Evolutionary conservation across 2,888 invertebrate species (phyloP).

Genomic region (Xanthorhoe spadicearia): DNA sequence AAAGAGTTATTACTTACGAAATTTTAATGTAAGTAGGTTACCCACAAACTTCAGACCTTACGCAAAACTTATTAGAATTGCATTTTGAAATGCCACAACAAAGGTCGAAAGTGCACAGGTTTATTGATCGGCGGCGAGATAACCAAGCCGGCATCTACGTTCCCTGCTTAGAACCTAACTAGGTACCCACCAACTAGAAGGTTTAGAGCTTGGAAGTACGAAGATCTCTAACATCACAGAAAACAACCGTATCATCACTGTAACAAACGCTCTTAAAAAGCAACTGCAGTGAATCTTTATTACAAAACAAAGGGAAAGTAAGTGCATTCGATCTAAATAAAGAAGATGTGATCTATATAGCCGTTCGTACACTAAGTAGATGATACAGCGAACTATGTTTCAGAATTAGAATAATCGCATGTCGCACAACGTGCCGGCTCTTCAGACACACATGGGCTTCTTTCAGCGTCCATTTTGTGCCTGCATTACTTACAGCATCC

Average conservation of each 20-base stretch:
- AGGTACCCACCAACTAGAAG: background rate
- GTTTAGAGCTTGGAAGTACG: background rate
- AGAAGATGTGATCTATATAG: constrained; percentile 60
- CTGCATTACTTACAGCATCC: constrained; percentile 38
- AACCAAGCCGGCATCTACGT: constrained; percentile 16
- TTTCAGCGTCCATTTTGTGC: constrained; percentile 71
- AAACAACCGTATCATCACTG: constrained; percentile 1
- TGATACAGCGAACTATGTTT: constrained; percentile 59
- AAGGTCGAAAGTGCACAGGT: constrained; percentile 40
- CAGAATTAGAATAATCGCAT: constrained; percentile 71
- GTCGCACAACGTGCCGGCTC: constrained; percentile 57
- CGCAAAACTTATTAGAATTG: constrained; percentile 25
- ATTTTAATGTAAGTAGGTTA: constrained; percentile 13
- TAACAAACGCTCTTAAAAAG: constrained; percentile 1
- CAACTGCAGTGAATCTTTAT: constrained; percentile 42
- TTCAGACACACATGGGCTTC: constrained; percentile 63
- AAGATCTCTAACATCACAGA: background rate
- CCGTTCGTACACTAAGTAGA: constrained; percentile 50
- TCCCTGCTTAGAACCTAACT: constrained; percentile 9
- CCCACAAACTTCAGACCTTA: constrained; percentile 13
- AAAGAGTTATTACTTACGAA: constrained; percentile 9
- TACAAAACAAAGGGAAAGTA: constrained; percentile 54
- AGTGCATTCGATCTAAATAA: constrained; percentile 69
- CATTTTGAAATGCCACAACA: constrained; percentile 32
- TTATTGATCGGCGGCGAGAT: constrained; percentile 38